Percentiles rank a stretch among this genome's conserved stretches.
These are phyloP conservation scores for Ophraella communa DNA, from an alignment of 2,888 invertebrate species.

Conservation along the genomic window DNA sequence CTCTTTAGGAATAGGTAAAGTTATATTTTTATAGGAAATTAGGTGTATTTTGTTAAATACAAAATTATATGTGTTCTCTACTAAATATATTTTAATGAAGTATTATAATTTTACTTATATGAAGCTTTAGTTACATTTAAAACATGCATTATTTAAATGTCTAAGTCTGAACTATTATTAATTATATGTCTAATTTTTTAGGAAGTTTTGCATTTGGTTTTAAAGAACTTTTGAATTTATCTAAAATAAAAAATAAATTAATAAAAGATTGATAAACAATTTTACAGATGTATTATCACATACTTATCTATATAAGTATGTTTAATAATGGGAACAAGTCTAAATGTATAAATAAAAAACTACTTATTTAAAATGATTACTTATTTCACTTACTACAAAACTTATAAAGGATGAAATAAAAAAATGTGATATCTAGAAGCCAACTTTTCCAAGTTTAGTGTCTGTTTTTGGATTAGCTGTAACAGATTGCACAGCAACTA, in stretches of 20 bases:
- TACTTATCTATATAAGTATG: not conserved
- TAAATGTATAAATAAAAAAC: not conserved
- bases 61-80: too few relatives aligned
- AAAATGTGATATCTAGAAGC: conserved; percentile 61
- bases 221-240: conserved; percentile 54
- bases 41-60: not conserved
- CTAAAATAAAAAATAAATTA: conserved; percentile 47
- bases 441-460: conserved; percentile 91
- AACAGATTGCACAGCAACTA: conserved; percentile 89
- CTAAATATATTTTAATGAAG: too few relatives aligned
- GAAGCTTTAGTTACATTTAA: too few relatives aligned
- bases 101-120: too few relatives aligned
- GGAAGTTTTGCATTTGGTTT: conserved; percentile 51
- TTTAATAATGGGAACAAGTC: not conserved
- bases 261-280: not conserved
- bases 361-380: not conserved
- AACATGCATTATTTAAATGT: too few relatives aligned
- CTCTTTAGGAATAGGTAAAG: conserved; percentile 51
- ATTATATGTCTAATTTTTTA: conserved; percentile 39
- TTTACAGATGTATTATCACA: not conserved
- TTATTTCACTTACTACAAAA: too few relatives aligned
- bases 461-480: conserved; percentile 98
- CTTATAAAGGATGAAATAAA: too few relatives aligned
- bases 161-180: not conserved
- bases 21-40: not conserved